Evolutionary conservation across 2,888 invertebrate species (phyloP).

Genomic region (Hirtodrosophila cameraria): DNA sequence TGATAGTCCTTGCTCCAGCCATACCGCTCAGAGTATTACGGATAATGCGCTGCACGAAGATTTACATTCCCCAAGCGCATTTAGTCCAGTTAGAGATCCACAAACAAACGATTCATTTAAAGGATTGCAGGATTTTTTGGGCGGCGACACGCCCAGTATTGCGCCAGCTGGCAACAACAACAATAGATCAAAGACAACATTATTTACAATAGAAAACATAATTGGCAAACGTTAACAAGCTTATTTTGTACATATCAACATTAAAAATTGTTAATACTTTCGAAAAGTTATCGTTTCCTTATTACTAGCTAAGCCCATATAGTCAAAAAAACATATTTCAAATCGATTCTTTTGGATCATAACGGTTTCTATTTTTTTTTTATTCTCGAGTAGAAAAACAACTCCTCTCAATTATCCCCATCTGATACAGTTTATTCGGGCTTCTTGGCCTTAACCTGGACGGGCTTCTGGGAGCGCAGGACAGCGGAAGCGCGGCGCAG

Average conservation of each 20-base stretch:
- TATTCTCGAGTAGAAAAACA: slow-evolving; percentile 73
- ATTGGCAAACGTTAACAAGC: slow-evolving; percentile 80
- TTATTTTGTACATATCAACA: slow-evolving; percentile 7
- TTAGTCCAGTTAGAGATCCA: no score
- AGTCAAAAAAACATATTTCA: slow-evolving; percentile 25
- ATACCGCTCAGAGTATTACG: slow-evolving; percentile 35
- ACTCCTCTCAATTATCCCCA: slow-evolving; percentile 50
- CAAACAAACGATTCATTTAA: slow-evolving; percentile 34
- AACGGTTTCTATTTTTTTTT: slow-evolving; percentile 52
- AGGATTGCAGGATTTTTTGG: slow-evolving; percentile 45
- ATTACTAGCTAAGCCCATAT: slow-evolving; percentile 19
- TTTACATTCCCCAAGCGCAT: slow-evolving; percentile 79
- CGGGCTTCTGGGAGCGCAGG: slow-evolving; percentile 94
- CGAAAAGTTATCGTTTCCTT: slow-evolving; percentile 16
- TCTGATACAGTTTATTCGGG: slow-evolving; percentile 87
- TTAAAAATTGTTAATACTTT: slow-evolving; percentile 26
- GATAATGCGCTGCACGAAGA: slow-evolving; percentile 58
- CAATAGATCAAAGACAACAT: slow-evolving; percentile 61
- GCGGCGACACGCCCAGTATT: slow-evolving; percentile 24
- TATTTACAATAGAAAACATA: slow-evolving; percentile 83
- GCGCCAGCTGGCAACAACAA: slow-evolving; percentile 22
- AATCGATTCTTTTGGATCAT: slow-evolving; percentile 22
- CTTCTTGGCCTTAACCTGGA: slow-evolving; percentile 92
- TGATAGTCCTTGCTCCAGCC: slow-evolving; percentile 54
- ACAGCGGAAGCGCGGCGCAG: slow-evolving; percentile 97